Base-by-base conservation (phyloP, 2,888 invertebrate species). In the Periphyllus acericola region DNA sequence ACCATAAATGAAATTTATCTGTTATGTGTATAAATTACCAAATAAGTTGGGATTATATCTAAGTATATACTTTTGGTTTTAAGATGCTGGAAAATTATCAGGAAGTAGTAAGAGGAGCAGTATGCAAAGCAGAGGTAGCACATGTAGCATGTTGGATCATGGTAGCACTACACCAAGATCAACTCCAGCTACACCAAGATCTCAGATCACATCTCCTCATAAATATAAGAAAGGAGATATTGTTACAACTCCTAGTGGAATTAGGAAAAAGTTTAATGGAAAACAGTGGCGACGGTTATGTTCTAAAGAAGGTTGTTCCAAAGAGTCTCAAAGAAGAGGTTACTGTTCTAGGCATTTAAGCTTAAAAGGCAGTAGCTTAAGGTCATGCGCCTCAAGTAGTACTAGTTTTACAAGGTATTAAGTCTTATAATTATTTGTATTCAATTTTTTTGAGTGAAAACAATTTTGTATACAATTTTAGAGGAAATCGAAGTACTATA, bases 211-310 rank as follows among this genome's bases (percentile, higher is more conserved):
- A 90, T 97, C 97, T 90, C 97, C 98, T 91, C 97, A 97, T 93
- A 97, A 97, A 92, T 98, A 97, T 93, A 97, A 97, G 97, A 99
- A 99, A 93, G 99, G 99, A 90, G 99, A 99, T 92, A 97, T 99
- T 88, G 97, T 98, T 66, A 95, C 96, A 8, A 97, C 97, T 81
- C 96, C 97, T 6, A 97, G 96, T 90, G 99, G 99, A 90, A 98
- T 99, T 90, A 94, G 99, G 25, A 99, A 99, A 93, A 99, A 99
- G 93, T 99, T 98, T 92, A 99, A 99, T 93, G 99, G 99, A 68
- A 99, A 99, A 93, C 99, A 99, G 92, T 99, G 99, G 99, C 94
- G 99, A 89, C 94, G 99, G 90, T 94, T 99, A 90, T 99, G 99
- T 93, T 98, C 98, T 89, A 97, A 96, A 92, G 97, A 97, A 91